phyloP scores from a whole-genome alignment of 2,113 vertebrate genomes.

The Rhinogobius similis region DNA sequence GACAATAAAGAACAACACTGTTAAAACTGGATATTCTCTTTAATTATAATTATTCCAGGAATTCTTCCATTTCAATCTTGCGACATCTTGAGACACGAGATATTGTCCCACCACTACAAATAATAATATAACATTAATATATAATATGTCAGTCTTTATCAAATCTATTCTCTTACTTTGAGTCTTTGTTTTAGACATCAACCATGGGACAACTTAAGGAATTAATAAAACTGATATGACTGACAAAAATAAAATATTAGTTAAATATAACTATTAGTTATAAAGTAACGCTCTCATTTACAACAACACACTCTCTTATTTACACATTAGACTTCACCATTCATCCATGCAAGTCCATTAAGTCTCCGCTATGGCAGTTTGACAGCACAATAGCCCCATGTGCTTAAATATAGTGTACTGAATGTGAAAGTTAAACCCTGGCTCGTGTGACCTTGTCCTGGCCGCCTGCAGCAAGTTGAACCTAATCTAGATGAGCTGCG shows the following conservation, averaged over 20 bases:
- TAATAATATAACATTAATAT: not conserved
- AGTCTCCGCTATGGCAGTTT: not conserved
- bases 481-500: constrained; percentile 44
- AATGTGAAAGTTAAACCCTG: constrained; percentile 32
- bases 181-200: not conserved
- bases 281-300: not conserved
- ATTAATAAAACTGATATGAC: too few species aligned
- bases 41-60: too few species aligned
- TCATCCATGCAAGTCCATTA: constrained; percentile 11
- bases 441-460: constrained; percentile 52
- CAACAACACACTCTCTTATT: constrained; percentile 8
- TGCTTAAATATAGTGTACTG: constrained; percentile 18
- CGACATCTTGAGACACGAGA: too few species aligned
- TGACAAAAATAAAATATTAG: too few species aligned
- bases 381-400: constrained; percentile 1
- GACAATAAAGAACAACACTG: too few species aligned
- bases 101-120: too few species aligned
- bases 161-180: too few species aligned
- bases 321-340: constrained; percentile 10
- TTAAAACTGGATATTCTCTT: too few species aligned
- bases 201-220: not conserved
- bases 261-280: too few species aligned
- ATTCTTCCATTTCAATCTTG: too few species aligned
- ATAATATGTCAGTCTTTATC: too few species aligned
- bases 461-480: constrained; percentile 43